These are phyloP conservation scores for Drosophila kokeensis DNA, from an alignment of 2,888 invertebrate genomes.

Conservation along the genomic window DNA sequence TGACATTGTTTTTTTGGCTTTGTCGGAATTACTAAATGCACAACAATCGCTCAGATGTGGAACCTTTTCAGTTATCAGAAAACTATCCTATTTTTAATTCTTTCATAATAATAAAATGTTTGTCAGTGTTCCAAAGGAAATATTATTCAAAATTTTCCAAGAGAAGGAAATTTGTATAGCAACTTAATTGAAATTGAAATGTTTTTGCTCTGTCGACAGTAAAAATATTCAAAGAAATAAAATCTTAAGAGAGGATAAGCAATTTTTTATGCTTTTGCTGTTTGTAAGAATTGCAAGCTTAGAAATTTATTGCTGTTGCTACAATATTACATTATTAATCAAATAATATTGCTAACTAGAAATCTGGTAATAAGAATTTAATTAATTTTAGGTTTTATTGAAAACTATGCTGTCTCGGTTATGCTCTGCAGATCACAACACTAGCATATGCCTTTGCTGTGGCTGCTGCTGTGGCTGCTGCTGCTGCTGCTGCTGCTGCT, in stretches of 20 bases:
- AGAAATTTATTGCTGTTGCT: not conserved
- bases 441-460: slow-evolving; percentile 3
- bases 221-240: not conserved
- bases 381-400: not conserved
- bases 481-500: slow-evolving; percentile 2
- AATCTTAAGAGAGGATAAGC: not conserved
- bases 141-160: not conserved
- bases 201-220: not conserved
- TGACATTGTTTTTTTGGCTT: slow-evolving; percentile 50
- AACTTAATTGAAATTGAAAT: not conserved
- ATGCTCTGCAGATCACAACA: not conserved
- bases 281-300: not conserved
- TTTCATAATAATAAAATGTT: not conserved
- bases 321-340: not conserved
- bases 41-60: not conserved
- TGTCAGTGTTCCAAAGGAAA: not conserved
- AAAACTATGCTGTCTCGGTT: not conserved
- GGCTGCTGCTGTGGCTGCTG: slow-evolving; percentile 4
- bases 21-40: slow-evolving; percentile 22
- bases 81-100: not conserved
- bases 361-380: not conserved
- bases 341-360: not conserved
- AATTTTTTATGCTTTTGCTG: not conserved
- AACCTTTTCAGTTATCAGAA: not conserved
- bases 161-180: not conserved